A percentile compares a stretch with the other conserved stretches of the same genome.
Conservation (phyloP, 53 echinoderm and acorn worm species). For the Echinarachnius parma region DNA sequence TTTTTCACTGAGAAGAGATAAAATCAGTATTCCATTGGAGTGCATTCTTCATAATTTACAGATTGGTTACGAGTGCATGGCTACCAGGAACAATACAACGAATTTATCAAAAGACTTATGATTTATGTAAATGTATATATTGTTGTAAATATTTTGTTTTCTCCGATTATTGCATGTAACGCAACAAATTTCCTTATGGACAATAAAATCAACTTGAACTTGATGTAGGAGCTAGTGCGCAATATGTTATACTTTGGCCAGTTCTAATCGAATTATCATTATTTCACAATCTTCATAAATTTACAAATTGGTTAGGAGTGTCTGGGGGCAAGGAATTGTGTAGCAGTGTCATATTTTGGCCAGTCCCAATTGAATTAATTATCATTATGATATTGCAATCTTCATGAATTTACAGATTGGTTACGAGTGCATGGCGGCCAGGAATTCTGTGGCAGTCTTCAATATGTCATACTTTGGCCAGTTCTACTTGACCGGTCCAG, state of each 20-base stretch:
- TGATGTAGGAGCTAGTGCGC: too few species aligned
- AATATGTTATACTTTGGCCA: neutral
- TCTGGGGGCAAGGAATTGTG: conserved; percentile 64
- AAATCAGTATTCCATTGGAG: too few species aligned
- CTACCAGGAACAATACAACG: too few species aligned
- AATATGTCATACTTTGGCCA: conserved; percentile 98
- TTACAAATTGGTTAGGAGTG: conserved; percentile 82
- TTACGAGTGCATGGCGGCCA: conserved; percentile 69
- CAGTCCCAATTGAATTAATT: conserved; percentile 67
- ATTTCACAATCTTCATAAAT: neutral
- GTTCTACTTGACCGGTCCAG: conserved; percentile 84
- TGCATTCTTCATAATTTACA: too few species aligned
- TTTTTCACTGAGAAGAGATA: too few species aligned
- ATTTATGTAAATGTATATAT: too few species aligned
- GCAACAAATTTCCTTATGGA: too few species aligned
- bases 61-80: too few species aligned
- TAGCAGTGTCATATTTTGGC: conserved; percentile 83
- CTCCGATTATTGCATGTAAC: too few species aligned
- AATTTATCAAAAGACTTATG: too few species aligned
- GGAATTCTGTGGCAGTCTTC: conserved; percentile 80
- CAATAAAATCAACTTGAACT: too few species aligned
- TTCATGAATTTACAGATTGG: conserved; percentile 62
- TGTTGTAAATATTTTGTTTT: too few species aligned
- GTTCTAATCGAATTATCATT: neutral
- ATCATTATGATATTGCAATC: neutral